Conservation (phyloP, 2,888 invertebrate species). For the Opisthograptis luteolata region DNA sequence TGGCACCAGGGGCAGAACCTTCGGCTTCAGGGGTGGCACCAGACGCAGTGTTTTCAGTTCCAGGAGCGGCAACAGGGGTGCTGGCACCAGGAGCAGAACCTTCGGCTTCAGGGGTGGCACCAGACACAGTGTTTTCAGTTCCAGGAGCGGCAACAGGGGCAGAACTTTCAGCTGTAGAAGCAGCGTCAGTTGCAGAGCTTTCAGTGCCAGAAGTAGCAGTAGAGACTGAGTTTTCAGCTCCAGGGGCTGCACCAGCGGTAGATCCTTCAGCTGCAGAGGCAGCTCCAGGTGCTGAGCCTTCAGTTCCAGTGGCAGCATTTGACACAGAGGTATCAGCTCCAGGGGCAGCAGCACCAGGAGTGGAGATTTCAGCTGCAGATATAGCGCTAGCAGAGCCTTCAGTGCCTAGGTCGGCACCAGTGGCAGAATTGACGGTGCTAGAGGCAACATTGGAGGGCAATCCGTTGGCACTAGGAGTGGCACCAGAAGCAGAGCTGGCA, state of each 20-base stretch:
- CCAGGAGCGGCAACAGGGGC: too few relatives aligned
- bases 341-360: not conserved
- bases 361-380: not conserved
- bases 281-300: slow-evolving; percentile 2
- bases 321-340: too few relatives aligned
- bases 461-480: not conserved
- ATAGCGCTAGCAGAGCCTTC: not conserved
- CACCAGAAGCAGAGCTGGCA: not conserved
- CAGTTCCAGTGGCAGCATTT: too few relatives aligned
- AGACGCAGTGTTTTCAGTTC: not conserved
- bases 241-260: slow-evolving; percentile 3
- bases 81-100: slow-evolving; percentile 10
- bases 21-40: too few relatives aligned
- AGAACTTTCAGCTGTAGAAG: slow-evolving; percentile 9
- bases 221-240: slow-evolving; percentile 1
- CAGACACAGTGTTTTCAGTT: not conserved
- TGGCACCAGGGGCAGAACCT: slow-evolving; percentile 1
- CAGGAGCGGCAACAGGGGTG: slow-evolving; percentile 7
- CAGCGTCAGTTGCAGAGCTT: slow-evolving; percentile 6
- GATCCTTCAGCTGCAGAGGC: slow-evolving; percentile 2
- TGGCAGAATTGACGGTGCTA: too few relatives aligned
- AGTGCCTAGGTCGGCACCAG: not conserved
- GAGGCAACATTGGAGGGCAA: too few relatives aligned
- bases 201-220: slow-evolving; percentile 8
- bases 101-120: slow-evolving; percentile 11